These are phyloP conservation scores for Tyto alba DNA, from an alignment of 2,113 vertebrate genomes.

Conservation along the genomic window DNA sequence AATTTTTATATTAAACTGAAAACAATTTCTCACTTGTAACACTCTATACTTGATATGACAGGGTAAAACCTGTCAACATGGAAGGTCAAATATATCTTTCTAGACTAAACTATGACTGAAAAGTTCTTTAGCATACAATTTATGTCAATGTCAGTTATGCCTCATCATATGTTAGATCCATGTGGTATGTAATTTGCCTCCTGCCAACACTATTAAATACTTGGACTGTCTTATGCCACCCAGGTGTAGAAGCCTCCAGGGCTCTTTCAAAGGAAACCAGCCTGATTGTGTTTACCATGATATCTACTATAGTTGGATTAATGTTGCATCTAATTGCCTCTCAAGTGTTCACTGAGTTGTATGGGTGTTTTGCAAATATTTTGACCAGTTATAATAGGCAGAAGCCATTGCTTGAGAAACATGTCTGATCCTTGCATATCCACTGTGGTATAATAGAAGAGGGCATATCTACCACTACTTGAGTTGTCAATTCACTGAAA, in stretches of 20 bases:
- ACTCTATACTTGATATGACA: not conserved
- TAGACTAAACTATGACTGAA: not conserved
- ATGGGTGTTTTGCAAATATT: not conserved
- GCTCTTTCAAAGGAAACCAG: not conserved
- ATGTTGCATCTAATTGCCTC: not conserved
- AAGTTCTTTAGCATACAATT: not conserved
- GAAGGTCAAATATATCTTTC: not conserved
- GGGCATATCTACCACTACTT: not conserved
- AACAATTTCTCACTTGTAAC: not conserved
- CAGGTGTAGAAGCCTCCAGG: not conserved
- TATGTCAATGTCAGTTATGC: not conserved
- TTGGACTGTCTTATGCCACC: not conserved
- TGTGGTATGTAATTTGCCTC: accelerated
- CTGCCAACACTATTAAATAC: not conserved
- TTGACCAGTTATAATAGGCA: not conserved
- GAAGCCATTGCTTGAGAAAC: not conserved
- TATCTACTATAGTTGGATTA: not conserved
- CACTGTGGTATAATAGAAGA: not conserved
- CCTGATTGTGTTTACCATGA: accelerated
- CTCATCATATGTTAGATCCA: accelerated
- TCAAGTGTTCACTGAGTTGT: not conserved
- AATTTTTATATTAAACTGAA: not conserved
- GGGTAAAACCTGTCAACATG: not conserved
- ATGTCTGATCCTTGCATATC: not conserved
- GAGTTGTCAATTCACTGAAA: not conserved